Evolutionary conservation across 2,888 invertebrate species (phyloP), one percentile per base, ranked within the genome.

Genomic region (Eueremaeus valkanovi): DNA sequence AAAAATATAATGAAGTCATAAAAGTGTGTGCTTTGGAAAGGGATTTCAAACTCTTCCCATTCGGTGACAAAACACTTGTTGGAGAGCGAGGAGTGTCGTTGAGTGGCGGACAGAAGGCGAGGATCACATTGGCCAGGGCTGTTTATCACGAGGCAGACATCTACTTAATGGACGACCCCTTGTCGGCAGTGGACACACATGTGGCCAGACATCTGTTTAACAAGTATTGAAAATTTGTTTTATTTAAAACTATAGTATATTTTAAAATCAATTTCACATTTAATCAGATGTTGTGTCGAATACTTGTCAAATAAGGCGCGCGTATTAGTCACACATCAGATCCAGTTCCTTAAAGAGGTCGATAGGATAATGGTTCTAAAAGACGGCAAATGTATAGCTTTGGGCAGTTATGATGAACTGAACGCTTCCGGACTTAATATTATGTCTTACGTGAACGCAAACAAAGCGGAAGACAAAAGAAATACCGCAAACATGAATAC

Each of bases 141-240:
- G 85, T 92, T 66, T 92, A 92, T 81, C 88, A 88, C 80, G 87
- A 89, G 79, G 90, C 91, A 0, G 92, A 93, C 80, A 90, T 95
- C 79, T 95, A 93, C 82, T 61, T 79, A 36, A 77, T 74, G 24
- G 79, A 82, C 13, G 79, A 79, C 74, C 79, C 79, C 27, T 45
- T 79, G 13, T 78, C 78, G 27, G 79, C 79, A 1, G 79, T 79
- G 6, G 79, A 79, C 75, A 55, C 79, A 27, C 36, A 75, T 3
- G 79, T 79, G 11, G 77, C 79, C 0, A 78, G 78, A 51, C 79
- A 79, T 68, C 76, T 79, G 11, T 79, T 79, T 55, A 77, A 79
- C 74, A 78, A 78, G 78, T 79, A 74, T 40, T 16, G 29, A 68
- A 21, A 16, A 13, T 5, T 9, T 40, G 1, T 40, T 70, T 73